Evolutionary conservation across 2,888 invertebrate genomes (phyloP).

Genomic region (Prosopocoilus inquinatus): DNA sequence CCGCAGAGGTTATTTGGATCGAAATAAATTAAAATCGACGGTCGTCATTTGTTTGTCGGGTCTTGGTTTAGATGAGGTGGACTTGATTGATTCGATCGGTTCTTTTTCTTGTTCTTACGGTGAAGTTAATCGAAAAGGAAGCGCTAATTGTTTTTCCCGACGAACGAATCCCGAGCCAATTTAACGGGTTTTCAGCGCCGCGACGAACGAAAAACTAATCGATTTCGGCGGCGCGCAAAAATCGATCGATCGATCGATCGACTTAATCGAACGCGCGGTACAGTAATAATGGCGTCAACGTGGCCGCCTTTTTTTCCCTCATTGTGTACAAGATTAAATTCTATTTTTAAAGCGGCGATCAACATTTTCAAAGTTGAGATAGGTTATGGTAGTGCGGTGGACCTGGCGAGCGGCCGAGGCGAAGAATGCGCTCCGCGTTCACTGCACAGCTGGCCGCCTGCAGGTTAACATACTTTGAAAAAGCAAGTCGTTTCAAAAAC

Average conservation of each 20-base stretch:
- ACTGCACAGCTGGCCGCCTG: slow-evolving; percentile 29
- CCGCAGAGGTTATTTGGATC: too few relatives aligned
- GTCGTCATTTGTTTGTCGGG: too few relatives aligned
- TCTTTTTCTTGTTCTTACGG: too few relatives aligned
- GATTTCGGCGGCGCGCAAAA: not conserved
- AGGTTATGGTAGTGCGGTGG: slow-evolving; percentile 26
- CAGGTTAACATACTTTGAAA: slow-evolving; percentile 52
- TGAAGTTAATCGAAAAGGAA: too few relatives aligned
- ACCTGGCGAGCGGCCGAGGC: slow-evolving; percentile 4
- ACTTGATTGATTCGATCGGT: too few relatives aligned
- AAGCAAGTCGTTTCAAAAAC: slow-evolving; percentile 32
- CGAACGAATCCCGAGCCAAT: slow-evolving; percentile 7
- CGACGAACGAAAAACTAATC: not conserved
- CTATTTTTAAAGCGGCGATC: slow-evolving; percentile 43
- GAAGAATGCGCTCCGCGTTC: slow-evolving; percentile 8
- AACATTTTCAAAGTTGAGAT: slow-evolving; percentile 51
- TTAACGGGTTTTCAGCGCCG: slow-evolving; percentile 11
- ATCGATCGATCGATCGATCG: not conserved
- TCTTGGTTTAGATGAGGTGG: too few relatives aligned
- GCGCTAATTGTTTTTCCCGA: too few relatives aligned
- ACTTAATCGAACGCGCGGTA: not conserved
- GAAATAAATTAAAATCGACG: too few relatives aligned
- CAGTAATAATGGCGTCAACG: not conserved
- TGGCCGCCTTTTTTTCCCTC: slow-evolving; percentile 5
- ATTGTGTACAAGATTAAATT: slow-evolving; percentile 23